Evolutionary conservation across 2,797 vertebrate genomes (phyloP).

Genomic region (Parauchenoglanis ngamensis): DNA sequence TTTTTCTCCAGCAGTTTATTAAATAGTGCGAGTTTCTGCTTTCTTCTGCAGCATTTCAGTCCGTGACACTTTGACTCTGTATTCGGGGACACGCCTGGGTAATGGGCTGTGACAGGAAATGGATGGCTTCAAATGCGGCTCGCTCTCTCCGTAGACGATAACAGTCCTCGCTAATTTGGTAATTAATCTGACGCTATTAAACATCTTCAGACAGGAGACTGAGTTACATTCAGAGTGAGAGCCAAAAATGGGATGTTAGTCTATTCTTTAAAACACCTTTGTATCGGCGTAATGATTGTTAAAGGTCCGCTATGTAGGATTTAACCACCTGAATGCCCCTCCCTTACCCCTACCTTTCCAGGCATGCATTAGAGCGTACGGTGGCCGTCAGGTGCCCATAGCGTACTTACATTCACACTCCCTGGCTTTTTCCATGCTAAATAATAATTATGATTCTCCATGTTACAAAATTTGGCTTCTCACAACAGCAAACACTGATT

Average conservation of each 20-base stretch:
- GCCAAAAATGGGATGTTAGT: slow-evolving; percentile 30
- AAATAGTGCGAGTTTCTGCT: background rate
- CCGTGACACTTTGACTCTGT: slow-evolving; percentile 22
- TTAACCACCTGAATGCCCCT: too few species aligned
- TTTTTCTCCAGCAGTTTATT: background rate
- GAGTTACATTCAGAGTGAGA: slow-evolving; percentile 36
- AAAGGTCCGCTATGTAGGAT: too few species aligned
- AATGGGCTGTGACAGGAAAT: slow-evolving; percentile 67
- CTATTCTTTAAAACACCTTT: slow-evolving; percentile 21
- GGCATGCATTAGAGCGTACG: too few species aligned
- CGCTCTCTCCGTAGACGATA: slow-evolving; percentile 51
- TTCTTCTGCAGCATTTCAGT: slow-evolving; percentile 13
- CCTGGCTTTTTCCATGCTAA: too few species aligned
- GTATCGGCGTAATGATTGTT: background rate
- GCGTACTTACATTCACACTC: too few species aligned
- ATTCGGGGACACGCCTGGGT: slow-evolving; percentile 49
- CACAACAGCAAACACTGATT: too few species aligned
- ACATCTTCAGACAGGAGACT: slow-evolving; percentile 60
- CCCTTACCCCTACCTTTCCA: too few species aligned
- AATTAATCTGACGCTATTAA: slow-evolving; percentile 67
- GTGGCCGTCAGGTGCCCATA: too few species aligned
- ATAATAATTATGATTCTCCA: too few species aligned
- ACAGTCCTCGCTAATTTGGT: slow-evolving; percentile 63
- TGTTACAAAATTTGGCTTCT: too few species aligned
- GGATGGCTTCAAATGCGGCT: slow-evolving; percentile 51